These are phyloP conservation scores for Amphimallon solstitiale DNA, from an alignment of 2,888 invertebrate genomes.

Conservation along the genomic window DNA sequence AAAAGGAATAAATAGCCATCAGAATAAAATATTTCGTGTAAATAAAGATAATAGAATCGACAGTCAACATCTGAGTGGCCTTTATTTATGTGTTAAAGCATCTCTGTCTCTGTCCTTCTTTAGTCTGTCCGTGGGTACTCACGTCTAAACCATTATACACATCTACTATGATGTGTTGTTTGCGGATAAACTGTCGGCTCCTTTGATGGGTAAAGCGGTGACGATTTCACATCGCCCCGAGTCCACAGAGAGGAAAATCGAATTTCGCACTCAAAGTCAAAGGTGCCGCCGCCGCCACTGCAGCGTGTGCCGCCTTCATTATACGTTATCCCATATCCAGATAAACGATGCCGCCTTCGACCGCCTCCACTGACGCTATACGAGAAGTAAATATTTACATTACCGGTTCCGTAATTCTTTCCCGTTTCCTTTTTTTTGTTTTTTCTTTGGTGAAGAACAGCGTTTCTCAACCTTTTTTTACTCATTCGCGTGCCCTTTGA, in stretches of 20 bases:
- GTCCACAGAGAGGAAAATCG: slow-evolving; percentile 31
- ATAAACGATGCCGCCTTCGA: slow-evolving; percentile 16
- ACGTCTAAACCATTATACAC: not conserved
- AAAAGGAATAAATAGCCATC: not conserved
- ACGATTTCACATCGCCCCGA: slow-evolving; percentile 32
- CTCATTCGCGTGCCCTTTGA: too few relatives aligned
- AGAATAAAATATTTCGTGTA: slow-evolving; percentile 2
- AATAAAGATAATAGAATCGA: slow-evolving; percentile 30
- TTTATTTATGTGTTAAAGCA: slow-evolving; percentile 16
- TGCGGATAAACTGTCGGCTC: slow-evolving; percentile 33
- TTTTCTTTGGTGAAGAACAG: too few relatives aligned
- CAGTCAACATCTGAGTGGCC: slow-evolving; percentile 20
- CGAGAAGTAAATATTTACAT: slow-evolving; percentile 30
- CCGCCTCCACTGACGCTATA: not conserved
- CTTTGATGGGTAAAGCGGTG: slow-evolving; percentile 32
- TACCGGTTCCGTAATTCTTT: slow-evolving; percentile 10
- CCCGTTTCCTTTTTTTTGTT: slow-evolving; percentile 8
- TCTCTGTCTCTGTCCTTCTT: not conserved
- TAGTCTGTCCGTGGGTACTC: too few relatives aligned
- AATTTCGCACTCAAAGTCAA: slow-evolving; percentile 35
- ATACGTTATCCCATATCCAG: slow-evolving; percentile 28
- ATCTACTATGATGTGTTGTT: slow-evolving; percentile 25
- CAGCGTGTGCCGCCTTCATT: slow-evolving; percentile 28
- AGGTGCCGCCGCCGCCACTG: slow-evolving; percentile 22
- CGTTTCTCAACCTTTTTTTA: too few relatives aligned